These are phyloP conservation scores for Chironomus striatipennis DNA, from an alignment of 1,140 invertebrate species.

Conservation along the genomic window DNA sequence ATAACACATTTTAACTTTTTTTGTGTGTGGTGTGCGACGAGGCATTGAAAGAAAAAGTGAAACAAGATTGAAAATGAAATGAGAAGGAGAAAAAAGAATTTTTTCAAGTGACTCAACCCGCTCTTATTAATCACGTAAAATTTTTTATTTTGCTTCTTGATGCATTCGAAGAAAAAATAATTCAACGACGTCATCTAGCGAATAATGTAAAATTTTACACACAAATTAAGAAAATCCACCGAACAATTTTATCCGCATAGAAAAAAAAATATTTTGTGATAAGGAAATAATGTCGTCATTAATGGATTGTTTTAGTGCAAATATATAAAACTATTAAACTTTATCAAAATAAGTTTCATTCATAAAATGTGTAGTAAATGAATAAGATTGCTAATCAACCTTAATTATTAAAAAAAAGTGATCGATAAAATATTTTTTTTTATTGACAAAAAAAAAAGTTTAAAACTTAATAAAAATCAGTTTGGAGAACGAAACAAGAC, in stretches of 20 bases:
- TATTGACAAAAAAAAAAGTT: not conserved
- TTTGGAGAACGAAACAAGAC: not conserved
- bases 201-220: not conserved
- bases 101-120: not conserved
- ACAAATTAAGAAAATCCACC: not conserved
- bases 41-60: constrained; percentile 12
- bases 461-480: not conserved
- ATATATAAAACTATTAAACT: not conserved
- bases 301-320: not conserved
- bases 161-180: not conserved
- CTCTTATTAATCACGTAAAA: not conserved
- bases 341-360: not conserved
- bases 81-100: not conserved
- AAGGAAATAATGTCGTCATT: not conserved
- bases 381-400: not conserved
- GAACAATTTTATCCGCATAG: not conserved
- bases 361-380: constrained; percentile 3
- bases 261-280: not conserved
- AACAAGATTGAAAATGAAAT: not conserved
- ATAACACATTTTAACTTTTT: not conserved
- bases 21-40: not conserved
- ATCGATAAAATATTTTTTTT: not conserved
- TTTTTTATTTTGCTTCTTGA: too few relatives aligned
- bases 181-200: not conserved
- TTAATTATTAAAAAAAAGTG: not conserved